Percentiles rank a stretch among this genome's conserved stretches.
Evolutionary conservation across 2,888 invertebrate genomes (phyloP).

Genomic region (Cosmorhoe ocellata): DNA sequence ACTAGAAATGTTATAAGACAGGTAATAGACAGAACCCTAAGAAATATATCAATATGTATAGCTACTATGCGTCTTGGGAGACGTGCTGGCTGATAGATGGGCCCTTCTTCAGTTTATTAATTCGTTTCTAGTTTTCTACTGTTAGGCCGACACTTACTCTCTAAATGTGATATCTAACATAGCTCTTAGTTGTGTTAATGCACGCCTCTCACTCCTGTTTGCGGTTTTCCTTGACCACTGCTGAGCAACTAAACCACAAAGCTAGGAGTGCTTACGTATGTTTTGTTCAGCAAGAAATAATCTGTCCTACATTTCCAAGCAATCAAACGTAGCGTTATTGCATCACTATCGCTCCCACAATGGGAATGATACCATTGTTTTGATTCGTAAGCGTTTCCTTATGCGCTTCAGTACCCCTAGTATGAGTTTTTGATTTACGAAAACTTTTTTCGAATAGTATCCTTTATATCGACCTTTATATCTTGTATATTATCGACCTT

Average conservation of each 20-base stretch:
- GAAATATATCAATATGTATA: not conserved
- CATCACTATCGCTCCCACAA: slow-evolving; percentile 24
- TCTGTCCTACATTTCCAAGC: slow-evolving; percentile 21
- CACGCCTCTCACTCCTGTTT: not conserved
- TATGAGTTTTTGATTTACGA: no score
- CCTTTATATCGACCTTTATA: no score
- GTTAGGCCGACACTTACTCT: no score
- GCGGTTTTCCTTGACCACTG: slow-evolving; percentile 11
- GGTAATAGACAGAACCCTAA: not conserved
- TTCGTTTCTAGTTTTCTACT: no score
- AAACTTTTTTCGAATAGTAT: no score
- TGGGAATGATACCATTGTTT: slow-evolving; percentile 23
- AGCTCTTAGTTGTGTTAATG: not conserved
- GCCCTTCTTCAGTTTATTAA: no score
- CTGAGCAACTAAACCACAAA: slow-evolving; percentile 8
- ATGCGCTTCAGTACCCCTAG: no score
- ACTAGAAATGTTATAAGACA: slow-evolving; percentile 7
- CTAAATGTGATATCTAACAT: not conserved
- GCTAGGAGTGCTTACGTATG: slow-evolving; percentile 10
- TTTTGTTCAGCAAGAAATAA: slow-evolving; percentile 17
- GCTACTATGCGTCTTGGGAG: no score
- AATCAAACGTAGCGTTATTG: slow-evolving; percentile 16
- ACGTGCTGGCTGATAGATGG: no score
- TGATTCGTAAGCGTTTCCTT: slow-evolving; percentile 20
- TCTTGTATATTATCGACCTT: no score